phyloP scores from a whole-genome alignment of 2,113 vertebrate species.

The Lathamus discolor region DNA sequence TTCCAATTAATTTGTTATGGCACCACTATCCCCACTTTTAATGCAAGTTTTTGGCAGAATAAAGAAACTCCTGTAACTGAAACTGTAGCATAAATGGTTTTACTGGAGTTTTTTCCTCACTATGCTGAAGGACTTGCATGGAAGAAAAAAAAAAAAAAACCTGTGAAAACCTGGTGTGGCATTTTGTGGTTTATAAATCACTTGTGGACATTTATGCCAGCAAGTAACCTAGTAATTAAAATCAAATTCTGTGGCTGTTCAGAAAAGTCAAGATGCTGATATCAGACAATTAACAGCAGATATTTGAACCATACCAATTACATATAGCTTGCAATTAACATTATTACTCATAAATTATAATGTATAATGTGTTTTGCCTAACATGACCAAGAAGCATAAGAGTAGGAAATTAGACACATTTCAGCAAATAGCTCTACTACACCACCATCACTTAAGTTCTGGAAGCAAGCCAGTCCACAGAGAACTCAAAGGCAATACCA shows the following conservation, averaged over 20 bases:
- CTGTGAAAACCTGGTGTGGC: neutral
- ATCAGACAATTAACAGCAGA: constrained; percentile 10
- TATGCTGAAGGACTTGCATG: neutral
- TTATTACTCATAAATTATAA: constrained; percentile 52
- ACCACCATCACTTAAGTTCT: neutral
- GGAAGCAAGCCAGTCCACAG: neutral
- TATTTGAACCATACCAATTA: constrained; percentile 43
- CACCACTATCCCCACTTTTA: neutral
- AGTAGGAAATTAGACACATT: neutral
- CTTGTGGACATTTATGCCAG: constrained; percentile 42
- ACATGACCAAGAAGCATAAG: neutral
- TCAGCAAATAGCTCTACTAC: neutral
- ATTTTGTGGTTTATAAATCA: constrained; percentile 42
- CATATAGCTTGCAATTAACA: constrained; percentile 46
- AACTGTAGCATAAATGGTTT: neutral
- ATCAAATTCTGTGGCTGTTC: constrained; percentile 29
- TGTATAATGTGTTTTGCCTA: constrained; percentile 39
- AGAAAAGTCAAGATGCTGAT: neutral
- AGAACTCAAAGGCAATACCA: neutral
- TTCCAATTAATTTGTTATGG: constrained; percentile 51
- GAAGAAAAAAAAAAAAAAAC: neutral
- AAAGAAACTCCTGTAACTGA: neutral
- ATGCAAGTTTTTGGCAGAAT: neutral
- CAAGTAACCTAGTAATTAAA: constrained; percentile 56
- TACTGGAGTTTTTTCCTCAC: neutral